Base-by-base conservation (phyloP, 2,797 vertebrate genomes). In the Xenops minutus region DNA sequence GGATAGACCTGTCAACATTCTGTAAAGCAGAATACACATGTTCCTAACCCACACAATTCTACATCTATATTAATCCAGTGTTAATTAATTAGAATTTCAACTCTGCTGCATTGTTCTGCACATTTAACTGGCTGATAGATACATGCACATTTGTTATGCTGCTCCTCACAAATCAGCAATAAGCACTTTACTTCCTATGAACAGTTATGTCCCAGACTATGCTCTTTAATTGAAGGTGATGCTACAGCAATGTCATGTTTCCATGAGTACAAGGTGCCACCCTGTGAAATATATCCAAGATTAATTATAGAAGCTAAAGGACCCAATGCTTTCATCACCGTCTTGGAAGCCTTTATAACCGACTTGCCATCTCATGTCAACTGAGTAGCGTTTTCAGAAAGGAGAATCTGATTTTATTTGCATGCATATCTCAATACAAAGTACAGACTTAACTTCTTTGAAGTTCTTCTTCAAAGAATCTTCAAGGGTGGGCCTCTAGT, bases 381-480 rank as follows among this genome's bases (percentile, higher is more conserved):
- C 85, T 69, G 76, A 91, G 72, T 0, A 72, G 49, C 26, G 9
- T 59, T 89, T 97, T 88, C 94, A 90, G 52, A 95, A 88, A 75
- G 30, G 63, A 64, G 76, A 86, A 86, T 78, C 76, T 94, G 88
- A 89, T 96, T 88, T 92, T 80, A 93, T 96, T 95, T 96, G 92
- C 93, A 93, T 90, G 82, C 62, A 37, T 95, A 95, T 97, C 95
- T 97, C 94, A 94, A 84, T 86, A 84, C 58, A 78, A 97, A 93
- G 51, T 54, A 81, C 37, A 69, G 76, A 61, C 7, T 76, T 36
- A 73, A 51, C 54, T 89, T 82, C 95, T 94, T 88, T 95, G 94
- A 96, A 93, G 92, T 88, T 89, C 68, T 75, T 78, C 93, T 96
- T 96, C 96, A 96, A 96, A 95, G 94, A 54, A 44, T n/a, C 89